Conservation (phyloP, 2,888 invertebrate species). For the Chironomus tentans region DNA sequence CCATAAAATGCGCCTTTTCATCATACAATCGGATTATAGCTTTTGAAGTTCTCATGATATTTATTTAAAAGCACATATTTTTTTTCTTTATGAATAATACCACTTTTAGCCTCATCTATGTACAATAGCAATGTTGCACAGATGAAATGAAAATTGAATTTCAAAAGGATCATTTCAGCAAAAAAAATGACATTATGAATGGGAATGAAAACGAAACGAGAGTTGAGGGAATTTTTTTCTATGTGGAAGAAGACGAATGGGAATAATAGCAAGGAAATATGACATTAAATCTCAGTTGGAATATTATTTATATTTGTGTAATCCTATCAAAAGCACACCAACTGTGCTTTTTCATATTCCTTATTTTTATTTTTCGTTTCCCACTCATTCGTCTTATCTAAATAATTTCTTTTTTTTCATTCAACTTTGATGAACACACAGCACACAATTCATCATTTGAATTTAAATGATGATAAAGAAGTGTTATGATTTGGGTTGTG, state of each 20-base stretch:
- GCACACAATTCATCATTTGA: neutral
- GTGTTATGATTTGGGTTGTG: neutral
- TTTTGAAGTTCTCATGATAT: no score
- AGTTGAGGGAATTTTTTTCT: no score
- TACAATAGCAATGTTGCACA: neutral
- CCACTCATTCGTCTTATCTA: neutral
- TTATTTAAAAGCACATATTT: no score
- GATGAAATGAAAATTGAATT: neutral
- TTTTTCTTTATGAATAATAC: no score
- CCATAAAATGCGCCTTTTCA: no score
- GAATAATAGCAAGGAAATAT: neutral
- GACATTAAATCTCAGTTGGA: conserved; percentile 21
- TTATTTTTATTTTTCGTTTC: neutral
- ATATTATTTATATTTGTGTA: conserved; percentile 9
- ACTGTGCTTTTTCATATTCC: conserved; percentile 9
- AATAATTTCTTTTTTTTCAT: neutral
- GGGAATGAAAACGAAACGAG: neutral
- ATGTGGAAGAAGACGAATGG: no score
- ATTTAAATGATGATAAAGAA: neutral
- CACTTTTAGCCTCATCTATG: neutral
- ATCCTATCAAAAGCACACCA: conserved; percentile 20
- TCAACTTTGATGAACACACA: neutral
- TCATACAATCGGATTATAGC: no score
- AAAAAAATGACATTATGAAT: neutral
- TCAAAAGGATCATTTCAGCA: neutral